phyloP scores from a whole-genome alignment of 2,888 invertebrate species.

The Pomacea canaliculata region DNA sequence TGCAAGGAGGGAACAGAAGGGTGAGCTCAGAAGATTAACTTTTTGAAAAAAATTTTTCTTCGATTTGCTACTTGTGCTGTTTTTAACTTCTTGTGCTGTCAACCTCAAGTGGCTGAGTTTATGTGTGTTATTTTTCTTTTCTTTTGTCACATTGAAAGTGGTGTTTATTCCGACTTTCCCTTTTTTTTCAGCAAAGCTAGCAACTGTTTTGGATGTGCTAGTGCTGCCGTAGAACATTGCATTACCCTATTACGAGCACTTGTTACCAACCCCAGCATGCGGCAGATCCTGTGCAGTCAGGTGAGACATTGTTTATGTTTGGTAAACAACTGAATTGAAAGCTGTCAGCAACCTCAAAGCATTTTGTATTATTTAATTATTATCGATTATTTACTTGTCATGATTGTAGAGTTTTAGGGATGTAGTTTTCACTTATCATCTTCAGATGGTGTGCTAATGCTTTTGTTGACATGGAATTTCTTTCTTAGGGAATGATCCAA shows the following conservation, averaged over 20 bases:
- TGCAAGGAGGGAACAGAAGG: conserved; percentile 36
- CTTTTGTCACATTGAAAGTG: not conserved
- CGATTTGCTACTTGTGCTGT: not conserved
- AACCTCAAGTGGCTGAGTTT: no score
- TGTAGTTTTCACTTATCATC: no score
- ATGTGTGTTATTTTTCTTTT: no score
- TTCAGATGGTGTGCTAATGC: no score
- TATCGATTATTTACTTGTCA: no score
- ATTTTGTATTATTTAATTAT: no score
- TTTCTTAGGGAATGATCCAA: conserved; percentile 80
- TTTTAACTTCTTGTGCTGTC: not conserved
- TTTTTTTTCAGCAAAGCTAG: conserved; percentile 29
- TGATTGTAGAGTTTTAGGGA: no score
- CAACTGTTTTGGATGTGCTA: conserved; percentile 76
- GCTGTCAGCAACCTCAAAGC: no score
- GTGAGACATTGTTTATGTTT: conserved; percentile 34
- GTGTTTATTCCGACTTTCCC: not conserved
- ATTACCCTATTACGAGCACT: conserved; percentile 89
- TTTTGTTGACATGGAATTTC: not conserved
- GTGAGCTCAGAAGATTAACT: conserved; percentile 20
- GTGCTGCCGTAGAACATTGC: conserved; percentile 93
- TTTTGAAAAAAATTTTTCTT: not conserved
- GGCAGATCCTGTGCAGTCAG: conserved; percentile 66
- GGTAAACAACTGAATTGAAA: no score
- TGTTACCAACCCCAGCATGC: conserved; percentile 74